Base-by-base conservation (phyloP, 1,140 invertebrate species). In the Anoplolepis gracilipes region DNA sequence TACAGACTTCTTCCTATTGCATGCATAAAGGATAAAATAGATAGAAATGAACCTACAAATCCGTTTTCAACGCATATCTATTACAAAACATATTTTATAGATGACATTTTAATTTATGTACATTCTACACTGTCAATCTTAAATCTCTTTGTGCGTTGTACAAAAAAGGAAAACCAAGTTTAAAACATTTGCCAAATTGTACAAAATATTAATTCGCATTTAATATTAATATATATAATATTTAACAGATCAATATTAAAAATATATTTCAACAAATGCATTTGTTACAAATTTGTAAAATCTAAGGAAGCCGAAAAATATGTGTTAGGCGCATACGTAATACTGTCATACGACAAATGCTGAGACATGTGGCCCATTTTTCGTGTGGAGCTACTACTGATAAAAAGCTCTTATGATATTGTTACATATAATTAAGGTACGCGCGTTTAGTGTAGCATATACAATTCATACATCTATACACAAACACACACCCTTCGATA, bases 321-420 rank as follows among this genome's bases (percentile, higher is more conserved):
- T 49, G 16, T 19, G 46, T 22, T 33, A n/a, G 13, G n/a, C 30
- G 46, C 19, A 36, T 67, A 39, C n/a, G 10, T 30, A 62, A 67
- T 67, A 78, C 22, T 64, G 42, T 67, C 25, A 13, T 33, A 36
- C 62, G 8, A 78, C 30, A 4, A 78, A 13, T 39, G 19, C 13
- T 65, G 61, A 67, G 42, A 79, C 42, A 79, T n/a, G 8, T 67
- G 36, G 64, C n/a, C 59, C 16, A 64, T n/a, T 36, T 67, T 67
- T 79, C 5, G n/a, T 53, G n/a, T n/a, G n/a, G n/a, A 19, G 39
- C 30, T 49, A 4, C 30, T 79, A 53, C 42, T 36, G 42, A 78
- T 67, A 67, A 65, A 22, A 75, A 76, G 73, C 36, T 79, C 42
- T 79, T 53, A 49, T n/a, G 25, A 30, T 62, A 77, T 36, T 36